Conservation (phyloP, 2,113 vertebrate genomes). For the Pomatorhinus ruficollis region DNA sequence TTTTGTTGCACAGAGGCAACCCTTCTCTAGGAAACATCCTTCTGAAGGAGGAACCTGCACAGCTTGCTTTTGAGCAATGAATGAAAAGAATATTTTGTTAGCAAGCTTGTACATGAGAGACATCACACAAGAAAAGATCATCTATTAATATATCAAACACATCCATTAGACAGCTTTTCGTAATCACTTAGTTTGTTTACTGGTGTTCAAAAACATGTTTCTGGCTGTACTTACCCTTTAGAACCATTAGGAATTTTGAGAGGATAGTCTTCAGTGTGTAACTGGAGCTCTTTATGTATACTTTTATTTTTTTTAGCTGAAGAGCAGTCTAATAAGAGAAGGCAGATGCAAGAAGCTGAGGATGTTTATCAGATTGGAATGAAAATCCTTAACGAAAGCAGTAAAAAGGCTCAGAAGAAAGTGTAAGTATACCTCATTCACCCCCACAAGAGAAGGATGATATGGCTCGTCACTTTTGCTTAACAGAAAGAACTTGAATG, state of each 20-base stretch:
- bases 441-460: not conserved
- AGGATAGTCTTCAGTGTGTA: not conserved
- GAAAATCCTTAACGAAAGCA: constrained; percentile 89
- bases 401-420: constrained; percentile 87
- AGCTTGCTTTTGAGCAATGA: not conserved
- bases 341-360: constrained; percentile 87
- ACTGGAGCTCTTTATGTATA: not conserved
- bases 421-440: constrained; percentile 79
- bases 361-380: constrained; percentile 88
- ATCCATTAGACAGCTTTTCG: not conserved
- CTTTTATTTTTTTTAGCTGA: constrained; percentile 78
- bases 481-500: not conserved
- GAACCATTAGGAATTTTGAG: not conserved
- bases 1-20: not conserved
- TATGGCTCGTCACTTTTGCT: not conserved
- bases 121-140: not conserved
- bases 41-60: not conserved
- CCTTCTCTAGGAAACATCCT: rapidly evolving
- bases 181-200: not conserved
- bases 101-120: not conserved
- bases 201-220: not conserved
- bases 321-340: constrained; percentile 87
- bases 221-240: not conserved
- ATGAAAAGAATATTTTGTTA: not conserved
- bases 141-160: not conserved